Evolutionary conservation across 2,888 invertebrate species (phyloP).

Genomic region (Metopia argyrocephala): DNA sequence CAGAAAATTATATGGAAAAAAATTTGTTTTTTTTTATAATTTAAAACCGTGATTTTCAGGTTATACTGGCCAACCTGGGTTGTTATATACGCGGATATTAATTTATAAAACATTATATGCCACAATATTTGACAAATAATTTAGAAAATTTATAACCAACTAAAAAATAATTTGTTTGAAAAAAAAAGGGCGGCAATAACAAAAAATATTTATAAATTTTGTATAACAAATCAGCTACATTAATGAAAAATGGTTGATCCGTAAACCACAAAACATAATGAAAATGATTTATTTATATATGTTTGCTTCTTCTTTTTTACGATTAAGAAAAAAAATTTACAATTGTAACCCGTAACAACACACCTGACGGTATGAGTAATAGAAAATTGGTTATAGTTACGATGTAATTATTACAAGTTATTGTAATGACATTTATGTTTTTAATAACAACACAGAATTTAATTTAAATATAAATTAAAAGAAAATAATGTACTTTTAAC

Average conservation of each 20-base stretch:
- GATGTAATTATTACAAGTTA: too few relatives aligned
- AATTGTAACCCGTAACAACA: too few relatives aligned
- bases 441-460: too few relatives aligned
- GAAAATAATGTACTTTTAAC: too few relatives aligned
- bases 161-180: constrained; percentile 17
- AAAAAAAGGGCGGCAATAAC: neutral
- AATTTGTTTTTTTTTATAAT: neutral
- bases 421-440: too few relatives aligned
- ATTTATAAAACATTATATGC: constrained; percentile 61
- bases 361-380: too few relatives aligned
- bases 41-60: constrained; percentile 46
- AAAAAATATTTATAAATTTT: neutral
- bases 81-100: constrained; percentile 44
- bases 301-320: too few relatives aligned
- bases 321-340: too few relatives aligned
- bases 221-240: constrained; percentile 42
- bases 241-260: constrained; percentile 35
- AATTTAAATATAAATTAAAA: too few relatives aligned
- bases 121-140: constrained; percentile 65
- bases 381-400: too few relatives aligned
- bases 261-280: constrained; percentile 50
- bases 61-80: constrained; percentile 23
- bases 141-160: constrained; percentile 26
- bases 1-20: neutral
- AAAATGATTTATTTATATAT: constrained; percentile 29